Percentiles rank a stretch among this genome's conserved stretches.
These are phyloP conservation scores for Pedetes capensis DNA, from an alignment of 2,113 vertebrate genomes.

Conservation along the genomic window DNA sequence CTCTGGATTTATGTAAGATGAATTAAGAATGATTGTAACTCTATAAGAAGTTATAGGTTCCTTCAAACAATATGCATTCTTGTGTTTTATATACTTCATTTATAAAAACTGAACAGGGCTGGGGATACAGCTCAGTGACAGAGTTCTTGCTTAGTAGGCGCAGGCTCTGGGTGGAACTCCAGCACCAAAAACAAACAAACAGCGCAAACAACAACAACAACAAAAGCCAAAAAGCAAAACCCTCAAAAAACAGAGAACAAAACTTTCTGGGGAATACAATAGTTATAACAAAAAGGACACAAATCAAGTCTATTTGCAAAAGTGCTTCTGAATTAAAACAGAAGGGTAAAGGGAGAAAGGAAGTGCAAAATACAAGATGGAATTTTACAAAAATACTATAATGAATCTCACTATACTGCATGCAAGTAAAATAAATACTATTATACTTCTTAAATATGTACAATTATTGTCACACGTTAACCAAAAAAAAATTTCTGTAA, in stretches of 20 bases:
- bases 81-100: neutral
- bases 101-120: neutral
- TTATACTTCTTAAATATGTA: too few species aligned
- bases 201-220: too few species aligned
- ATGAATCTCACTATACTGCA: too few species aligned
- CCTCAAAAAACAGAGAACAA: neutral
- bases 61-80: slow-evolving; percentile 29
- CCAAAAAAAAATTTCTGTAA: too few species aligned
- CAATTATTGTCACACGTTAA: too few species aligned
- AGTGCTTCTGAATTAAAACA: neutral
- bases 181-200: neutral
- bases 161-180: neutral
- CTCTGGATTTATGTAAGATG: slow-evolving; percentile 27
- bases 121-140: neutral
- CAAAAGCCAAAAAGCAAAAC: too few species aligned
- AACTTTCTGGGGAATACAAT: neutral
- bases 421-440: too few species aligned
- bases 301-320: neutral
- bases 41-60: neutral
- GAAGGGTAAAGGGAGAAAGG: too few species aligned
- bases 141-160: neutral
- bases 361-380: too few species aligned
- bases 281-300: neutral
- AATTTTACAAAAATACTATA: too few species aligned
- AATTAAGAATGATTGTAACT: slow-evolving; percentile 36